Percentiles rank a stretch among this genome's conserved stretches.
phyloP scores from a whole-genome alignment of 2,797 vertebrate genomes.

The Crax fasciolata region DNA sequence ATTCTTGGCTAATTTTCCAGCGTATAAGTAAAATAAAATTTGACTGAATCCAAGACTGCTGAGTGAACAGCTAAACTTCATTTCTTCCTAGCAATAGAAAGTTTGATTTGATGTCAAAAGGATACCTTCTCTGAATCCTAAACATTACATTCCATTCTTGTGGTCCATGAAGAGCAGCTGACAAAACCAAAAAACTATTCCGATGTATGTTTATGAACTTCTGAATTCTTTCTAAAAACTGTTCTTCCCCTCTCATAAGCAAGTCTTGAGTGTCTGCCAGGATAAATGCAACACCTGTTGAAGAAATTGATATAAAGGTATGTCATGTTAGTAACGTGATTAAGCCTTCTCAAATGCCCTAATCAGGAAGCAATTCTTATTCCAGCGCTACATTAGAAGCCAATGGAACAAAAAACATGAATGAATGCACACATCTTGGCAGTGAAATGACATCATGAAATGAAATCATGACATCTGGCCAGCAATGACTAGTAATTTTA shows the following conservation, averaged over 20 bases:
- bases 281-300: constrained; percentile 92
- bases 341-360: neutral
- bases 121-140: constrained; percentile 91
- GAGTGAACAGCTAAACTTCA: neutral
- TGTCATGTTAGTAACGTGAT: neutral
- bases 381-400: neutral
- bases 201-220: constrained; percentile 90
- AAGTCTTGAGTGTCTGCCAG: constrained; percentile 86
- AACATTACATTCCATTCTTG: constrained; percentile 87
- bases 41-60: neutral
- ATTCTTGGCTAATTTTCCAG: neutral
- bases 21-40: constrained; percentile 41
- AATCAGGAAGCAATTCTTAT: neutral
- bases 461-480: neutral
- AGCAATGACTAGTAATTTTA: neutral
- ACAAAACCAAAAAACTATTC: constrained; percentile 92
- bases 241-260: constrained; percentile 76
- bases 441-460: too few species aligned
- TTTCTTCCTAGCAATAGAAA: constrained; percentile 4
- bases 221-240: constrained; percentile 82
- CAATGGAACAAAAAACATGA: neutral
- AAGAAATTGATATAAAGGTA: neutral
- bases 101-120: neutral
- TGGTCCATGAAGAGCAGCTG: constrained; percentile 85
- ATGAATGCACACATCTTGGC: neutral